Conservation (phyloP, 2,113 vertebrate species). For the Ophiodon elongatus region DNA sequence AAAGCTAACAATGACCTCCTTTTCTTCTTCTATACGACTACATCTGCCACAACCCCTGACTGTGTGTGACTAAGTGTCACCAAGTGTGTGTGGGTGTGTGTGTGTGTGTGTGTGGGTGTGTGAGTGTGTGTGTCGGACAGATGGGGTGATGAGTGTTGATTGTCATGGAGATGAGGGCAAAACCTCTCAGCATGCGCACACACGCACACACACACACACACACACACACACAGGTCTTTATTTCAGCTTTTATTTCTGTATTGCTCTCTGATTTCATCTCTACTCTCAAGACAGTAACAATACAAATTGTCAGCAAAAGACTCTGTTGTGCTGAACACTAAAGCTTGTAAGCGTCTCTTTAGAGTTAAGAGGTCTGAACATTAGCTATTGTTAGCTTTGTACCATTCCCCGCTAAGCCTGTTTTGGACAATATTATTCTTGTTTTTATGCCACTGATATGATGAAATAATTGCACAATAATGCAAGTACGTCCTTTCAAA, state of each 20-base stretch:
- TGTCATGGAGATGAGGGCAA: conserved; percentile 74
- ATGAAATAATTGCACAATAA: background rate
- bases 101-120: conserved; percentile 31
- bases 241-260: conserved; percentile 5
- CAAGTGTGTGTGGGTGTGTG: conserved; percentile 34
- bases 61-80: conserved; percentile 66
- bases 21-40: conserved; percentile 39
- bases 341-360: background rate
- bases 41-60: conserved; percentile 74
- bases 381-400: background rate
- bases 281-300: background rate
- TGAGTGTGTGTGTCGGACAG: conserved; percentile 56
- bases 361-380: background rate
- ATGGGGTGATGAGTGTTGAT: conserved; percentile 54
- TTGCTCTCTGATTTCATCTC: conserved; percentile 3
- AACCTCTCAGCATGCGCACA: conserved; percentile 31
- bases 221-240: conserved; percentile 19
- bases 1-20: conserved; percentile 68
- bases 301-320: background rate
- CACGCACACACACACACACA: background rate
- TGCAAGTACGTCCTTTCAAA: background rate
- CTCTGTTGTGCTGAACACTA: background rate
- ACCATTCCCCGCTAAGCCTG: background rate
- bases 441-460: too few species aligned
- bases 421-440: background rate